Percentiles rank a stretch among this genome's conserved stretches.
Conservation (phyloP, 2,797 vertebrate genomes). For the Peromyscus melanophrys region DNA sequence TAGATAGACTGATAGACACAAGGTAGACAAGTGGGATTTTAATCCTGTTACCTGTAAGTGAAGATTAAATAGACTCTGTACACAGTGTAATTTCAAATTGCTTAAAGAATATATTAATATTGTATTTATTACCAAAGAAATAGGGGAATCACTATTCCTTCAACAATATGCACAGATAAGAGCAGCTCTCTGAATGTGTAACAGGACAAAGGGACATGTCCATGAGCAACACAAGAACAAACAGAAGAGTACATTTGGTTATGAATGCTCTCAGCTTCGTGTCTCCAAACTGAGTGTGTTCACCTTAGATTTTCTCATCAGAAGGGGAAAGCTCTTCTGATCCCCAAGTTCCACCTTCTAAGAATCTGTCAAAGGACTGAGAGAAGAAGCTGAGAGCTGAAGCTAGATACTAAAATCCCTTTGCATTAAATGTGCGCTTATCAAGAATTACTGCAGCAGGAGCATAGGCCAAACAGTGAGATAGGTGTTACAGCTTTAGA, state of each 20-base stretch:
- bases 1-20: too few species aligned
- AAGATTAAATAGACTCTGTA: neutral
- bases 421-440: neutral
- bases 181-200: neutral
- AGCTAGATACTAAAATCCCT: neutral
- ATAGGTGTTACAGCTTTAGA: neutral
- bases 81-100: neutral
- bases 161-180: neutral
- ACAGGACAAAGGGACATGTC: accelerated
- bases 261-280: neutral
- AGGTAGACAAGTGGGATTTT: neutral
- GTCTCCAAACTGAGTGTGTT: neutral
- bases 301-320: neutral
- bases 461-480: neutral
- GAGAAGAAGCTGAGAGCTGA: neutral
- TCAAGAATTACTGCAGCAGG: neutral
- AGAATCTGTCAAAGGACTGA: neutral
- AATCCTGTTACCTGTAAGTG: neutral
- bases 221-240: neutral
- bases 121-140: neutral
- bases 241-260: accelerated
- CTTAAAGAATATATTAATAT: neutral
- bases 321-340: neutral
- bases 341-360: neutral
- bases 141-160: neutral